Evolutionary conservation across 2,888 invertebrate species (phyloP).

Genomic region (Serripes groenlandicus): DNA sequence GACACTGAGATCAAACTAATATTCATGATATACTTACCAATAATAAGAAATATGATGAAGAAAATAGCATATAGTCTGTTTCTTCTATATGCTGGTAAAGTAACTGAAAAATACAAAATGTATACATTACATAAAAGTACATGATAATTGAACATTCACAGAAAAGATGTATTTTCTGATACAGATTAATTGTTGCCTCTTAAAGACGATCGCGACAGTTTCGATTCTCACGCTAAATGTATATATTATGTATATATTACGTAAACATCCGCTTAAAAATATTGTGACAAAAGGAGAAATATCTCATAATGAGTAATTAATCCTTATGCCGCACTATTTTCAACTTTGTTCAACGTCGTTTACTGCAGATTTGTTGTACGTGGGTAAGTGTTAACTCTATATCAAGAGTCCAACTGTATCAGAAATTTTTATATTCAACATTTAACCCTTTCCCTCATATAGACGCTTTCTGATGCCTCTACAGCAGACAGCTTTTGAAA

Average conservation of each 20-base stretch:
- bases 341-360: too few relatives aligned
- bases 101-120: slow-evolving; percentile 78
- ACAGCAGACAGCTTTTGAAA: too few relatives aligned
- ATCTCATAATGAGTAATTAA: not conserved
- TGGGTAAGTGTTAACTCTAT: too few relatives aligned
- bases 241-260: too few relatives aligned
- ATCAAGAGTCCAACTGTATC: too few relatives aligned
- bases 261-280: too few relatives aligned
- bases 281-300: not conserved
- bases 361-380: too few relatives aligned
- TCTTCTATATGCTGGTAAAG: slow-evolving; percentile 83
- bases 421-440: too few relatives aligned
- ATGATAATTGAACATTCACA: not conserved
- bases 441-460: too few relatives aligned
- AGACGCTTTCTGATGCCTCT: too few relatives aligned
- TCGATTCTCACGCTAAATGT: not conserved
- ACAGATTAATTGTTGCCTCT: too few relatives aligned
- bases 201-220: not conserved
- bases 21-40: slow-evolving; percentile 76
- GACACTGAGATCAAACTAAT: not conserved
- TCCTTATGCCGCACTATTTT: not conserved
- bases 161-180: not conserved
- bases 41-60: slow-evolving; percentile 84
- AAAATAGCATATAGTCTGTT: slow-evolving; percentile 84
- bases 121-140: not conserved